phyloP scores from a whole-genome alignment of 2,888 invertebrate genomes.

The Caenorhabditis sp. region DNA sequence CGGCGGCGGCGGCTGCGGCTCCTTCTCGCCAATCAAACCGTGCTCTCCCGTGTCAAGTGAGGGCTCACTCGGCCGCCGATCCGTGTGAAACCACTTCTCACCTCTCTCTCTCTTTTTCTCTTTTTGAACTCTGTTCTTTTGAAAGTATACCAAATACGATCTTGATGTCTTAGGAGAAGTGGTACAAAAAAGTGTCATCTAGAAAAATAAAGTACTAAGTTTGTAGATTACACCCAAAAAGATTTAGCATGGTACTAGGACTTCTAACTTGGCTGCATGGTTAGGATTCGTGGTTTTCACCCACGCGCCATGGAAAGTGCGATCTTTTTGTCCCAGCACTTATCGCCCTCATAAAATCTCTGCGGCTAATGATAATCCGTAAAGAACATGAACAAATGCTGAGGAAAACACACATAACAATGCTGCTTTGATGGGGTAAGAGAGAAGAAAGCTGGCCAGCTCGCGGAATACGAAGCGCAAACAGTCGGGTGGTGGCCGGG shows the following conservation, averaged over 20 bases:
- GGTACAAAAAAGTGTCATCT: too few species aligned
- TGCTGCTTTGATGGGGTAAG: slow-evolving; percentile 3
- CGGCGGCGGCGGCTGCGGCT: slow-evolving; percentile 1
- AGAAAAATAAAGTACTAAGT: background rate
- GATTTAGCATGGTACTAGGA: too few species aligned
- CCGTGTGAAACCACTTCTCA: slow-evolving; percentile 51
- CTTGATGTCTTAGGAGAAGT: background rate
- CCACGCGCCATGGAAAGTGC: slow-evolving; percentile 75
- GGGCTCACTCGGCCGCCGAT: slow-evolving; percentile 6
- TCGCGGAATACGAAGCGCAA: slow-evolving; percentile 46
- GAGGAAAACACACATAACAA: slow-evolving; percentile 16
- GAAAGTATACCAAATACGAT: background rate
- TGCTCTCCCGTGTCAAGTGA: slow-evolving; percentile 35
- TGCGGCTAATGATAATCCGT: slow-evolving; percentile 28
- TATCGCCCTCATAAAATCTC: too few species aligned
- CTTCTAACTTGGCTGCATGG: too few species aligned
- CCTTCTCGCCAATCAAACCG: slow-evolving; percentile 32
- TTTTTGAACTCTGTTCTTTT: background rate
- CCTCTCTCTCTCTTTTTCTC: slow-evolving; percentile 19
- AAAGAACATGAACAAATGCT: slow-evolving; percentile 17
- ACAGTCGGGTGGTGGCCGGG: slow-evolving; percentile 20
- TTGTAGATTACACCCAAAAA: too few species aligned
- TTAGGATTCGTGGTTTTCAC: slow-evolving; percentile 77
- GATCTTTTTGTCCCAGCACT: background rate
- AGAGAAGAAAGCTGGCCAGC: slow-evolving; percentile 39